Evolutionary conservation across 2,113 vertebrate species (phyloP).

Genomic region (Vulpes vulpes): DNA sequence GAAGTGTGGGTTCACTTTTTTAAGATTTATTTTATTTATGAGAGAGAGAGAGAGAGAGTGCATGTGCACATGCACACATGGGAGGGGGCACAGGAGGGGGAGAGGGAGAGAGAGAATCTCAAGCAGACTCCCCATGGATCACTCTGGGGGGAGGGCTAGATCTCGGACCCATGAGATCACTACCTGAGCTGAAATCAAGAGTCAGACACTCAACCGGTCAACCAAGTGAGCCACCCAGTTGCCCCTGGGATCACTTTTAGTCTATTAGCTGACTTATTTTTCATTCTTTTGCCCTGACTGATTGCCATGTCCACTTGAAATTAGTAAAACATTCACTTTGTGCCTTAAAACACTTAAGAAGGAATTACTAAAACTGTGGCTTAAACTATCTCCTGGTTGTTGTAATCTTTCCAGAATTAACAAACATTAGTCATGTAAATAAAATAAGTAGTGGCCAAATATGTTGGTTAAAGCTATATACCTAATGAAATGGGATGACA

Average conservation of each 20-base stretch:
- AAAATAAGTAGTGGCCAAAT: not conserved
- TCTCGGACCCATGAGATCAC: not conserved
- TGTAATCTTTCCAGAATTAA: constrained; percentile 38
- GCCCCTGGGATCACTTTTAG: not conserved
- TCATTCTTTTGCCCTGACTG: not conserved
- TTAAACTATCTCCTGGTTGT: not conserved
- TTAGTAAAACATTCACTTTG: not conserved
- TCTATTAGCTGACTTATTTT: not conserved
- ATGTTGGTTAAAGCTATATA: not conserved
- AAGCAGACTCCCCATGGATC: not conserved
- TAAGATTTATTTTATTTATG: not conserved
- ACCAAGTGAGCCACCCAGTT: not conserved
- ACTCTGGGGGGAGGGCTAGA: not conserved
- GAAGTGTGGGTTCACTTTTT: not conserved
- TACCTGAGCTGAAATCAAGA: not conserved
- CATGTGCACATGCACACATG: not conserved
- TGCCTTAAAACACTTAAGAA: constrained; percentile 16
- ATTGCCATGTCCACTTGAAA: not conserved
- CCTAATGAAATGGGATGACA: not conserved
- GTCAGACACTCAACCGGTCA: not conserved
- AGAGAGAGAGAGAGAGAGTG: not conserved
- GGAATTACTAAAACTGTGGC: constrained; percentile 27
- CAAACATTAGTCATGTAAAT: not conserved
- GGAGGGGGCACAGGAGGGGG: not conserved
- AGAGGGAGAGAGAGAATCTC: not conserved